Conservation (phyloP, 2,888 invertebrate species). For the Acronicta aceris region DNA sequence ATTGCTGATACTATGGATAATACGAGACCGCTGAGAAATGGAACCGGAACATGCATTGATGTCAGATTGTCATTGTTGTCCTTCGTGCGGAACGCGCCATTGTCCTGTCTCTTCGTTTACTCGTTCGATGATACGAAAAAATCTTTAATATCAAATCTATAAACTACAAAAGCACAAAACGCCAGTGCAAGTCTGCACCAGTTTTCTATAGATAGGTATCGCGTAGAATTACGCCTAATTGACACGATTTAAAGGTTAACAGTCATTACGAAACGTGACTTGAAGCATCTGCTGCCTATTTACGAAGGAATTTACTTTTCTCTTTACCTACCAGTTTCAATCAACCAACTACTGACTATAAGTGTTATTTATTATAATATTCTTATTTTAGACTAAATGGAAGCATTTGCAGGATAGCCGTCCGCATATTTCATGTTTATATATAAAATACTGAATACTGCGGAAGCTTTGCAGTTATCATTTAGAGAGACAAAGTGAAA, state of each 20-base stretch:
- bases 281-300: slow-evolving; percentile 33
- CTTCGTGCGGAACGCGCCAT: slow-evolving; percentile 74
- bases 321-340: slow-evolving; percentile 32
- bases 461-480: slow-evolving; percentile 32
- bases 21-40: slow-evolving; percentile 50
- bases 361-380: slow-evolving; percentile 32
- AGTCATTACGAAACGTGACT: slow-evolving; percentile 39
- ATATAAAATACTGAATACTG: too few relatives aligned
- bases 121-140: slow-evolving; percentile 41
- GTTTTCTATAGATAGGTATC: slow-evolving; percentile 19
- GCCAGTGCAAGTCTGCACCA: slow-evolving; percentile 16
- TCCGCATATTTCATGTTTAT: slow-evolving; percentile 32
- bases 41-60: slow-evolving; percentile 64
- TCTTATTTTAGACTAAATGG: slow-evolving; percentile 32
- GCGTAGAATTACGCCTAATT: slow-evolving; percentile 38
- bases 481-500: slow-evolving; percentile 67
- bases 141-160: slow-evolving; percentile 38
- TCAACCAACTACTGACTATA: slow-evolving; percentile 35
- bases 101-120: slow-evolving; percentile 59
- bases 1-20: slow-evolving; percentile 25
- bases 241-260: slow-evolving; percentile 47
- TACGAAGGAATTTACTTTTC: slow-evolving; percentile 33
- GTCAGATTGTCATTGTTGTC: slow-evolving; percentile 73
- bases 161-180: slow-evolving; percentile 17
- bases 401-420: slow-evolving; percentile 38